phyloP scores from a whole-genome alignment of 2,888 invertebrate genomes.

The Callyntrura sp. region DNA sequence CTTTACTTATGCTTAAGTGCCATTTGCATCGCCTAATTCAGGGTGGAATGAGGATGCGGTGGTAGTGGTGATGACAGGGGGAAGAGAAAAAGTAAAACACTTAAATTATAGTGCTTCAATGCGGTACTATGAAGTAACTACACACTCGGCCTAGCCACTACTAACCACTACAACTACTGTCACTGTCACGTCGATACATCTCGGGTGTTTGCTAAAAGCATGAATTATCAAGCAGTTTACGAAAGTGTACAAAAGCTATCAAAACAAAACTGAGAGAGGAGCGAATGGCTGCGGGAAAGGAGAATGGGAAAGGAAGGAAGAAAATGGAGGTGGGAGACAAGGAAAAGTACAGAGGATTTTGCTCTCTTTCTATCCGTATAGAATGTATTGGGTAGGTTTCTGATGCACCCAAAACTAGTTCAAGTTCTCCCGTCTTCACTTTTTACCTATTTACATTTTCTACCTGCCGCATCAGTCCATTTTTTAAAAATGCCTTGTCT shows the following conservation, averaged over 20 bases:
- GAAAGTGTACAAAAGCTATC: background rate
- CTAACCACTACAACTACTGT: too few relatives aligned
- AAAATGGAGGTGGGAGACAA: too few relatives aligned
- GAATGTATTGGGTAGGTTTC: background rate
- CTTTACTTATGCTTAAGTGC: background rate
- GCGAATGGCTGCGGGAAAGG: too few relatives aligned
- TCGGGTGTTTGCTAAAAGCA: slow-evolving; percentile 25
- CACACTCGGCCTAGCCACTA: background rate
- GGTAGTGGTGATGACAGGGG: background rate
- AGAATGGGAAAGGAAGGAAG: background rate
- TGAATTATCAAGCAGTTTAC: slow-evolving; percentile 18
- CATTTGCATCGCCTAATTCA: background rate
- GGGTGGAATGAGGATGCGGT: slow-evolving; percentile 3
- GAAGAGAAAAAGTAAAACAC: slow-evolving; percentile 1
- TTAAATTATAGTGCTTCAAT: slow-evolving; percentile 20
- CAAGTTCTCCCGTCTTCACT: background rate
- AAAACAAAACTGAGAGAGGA: background rate
- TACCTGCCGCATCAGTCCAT: background rate
- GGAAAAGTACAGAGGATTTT: background rate
- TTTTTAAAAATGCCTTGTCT: background rate
- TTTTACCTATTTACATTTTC: background rate
- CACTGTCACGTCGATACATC: background rate
- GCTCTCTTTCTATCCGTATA: background rate
- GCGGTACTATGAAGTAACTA: background rate
- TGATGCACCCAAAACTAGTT: slow-evolving; percentile 4